Percentiles rank a stretch among this genome's conserved stretches.
phyloP scores from a whole-genome alignment of 2,888 invertebrate species.

The Dryadula phaetusa region DNA sequence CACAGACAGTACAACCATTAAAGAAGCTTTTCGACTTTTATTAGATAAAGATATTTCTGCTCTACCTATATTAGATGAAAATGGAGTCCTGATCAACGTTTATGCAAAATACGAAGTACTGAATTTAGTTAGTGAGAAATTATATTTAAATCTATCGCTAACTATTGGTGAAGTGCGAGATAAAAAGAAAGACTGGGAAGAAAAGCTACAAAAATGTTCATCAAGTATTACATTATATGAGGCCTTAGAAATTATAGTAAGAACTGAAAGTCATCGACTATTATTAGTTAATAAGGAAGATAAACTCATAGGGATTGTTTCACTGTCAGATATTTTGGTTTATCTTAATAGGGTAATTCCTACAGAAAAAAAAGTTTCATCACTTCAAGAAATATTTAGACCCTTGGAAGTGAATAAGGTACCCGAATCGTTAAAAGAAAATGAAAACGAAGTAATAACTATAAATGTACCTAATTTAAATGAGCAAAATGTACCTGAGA shows the following conservation, averaged over 20 bases:
- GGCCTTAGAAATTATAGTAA: constrained; percentile 95
- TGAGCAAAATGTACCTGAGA: constrained; percentile 61
- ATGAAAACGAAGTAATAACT: constrained; percentile 73
- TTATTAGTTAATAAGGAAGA: constrained; percentile 80
- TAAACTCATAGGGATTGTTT: constrained; percentile 78
- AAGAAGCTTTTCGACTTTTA: constrained; percentile 73
- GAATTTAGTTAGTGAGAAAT: constrained; percentile 96
- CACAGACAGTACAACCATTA: constrained; percentile 72
- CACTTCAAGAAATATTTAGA: constrained; percentile 79
- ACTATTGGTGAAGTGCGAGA: constrained; percentile 93
- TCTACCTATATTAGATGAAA: constrained; percentile 74
- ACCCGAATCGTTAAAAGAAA: constrained; percentile 74
- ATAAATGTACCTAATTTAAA: constrained; percentile 72
- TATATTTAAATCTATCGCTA: constrained; percentile 95
- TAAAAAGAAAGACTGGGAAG: constrained; percentile 95
- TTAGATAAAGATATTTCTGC: constrained; percentile 79
- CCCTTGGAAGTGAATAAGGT: constrained; percentile 79
- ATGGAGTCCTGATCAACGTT: constrained; percentile 72
- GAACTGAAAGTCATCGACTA: constrained; percentile 90
- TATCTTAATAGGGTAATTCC: constrained; percentile 82
- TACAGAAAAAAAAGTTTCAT: constrained; percentile 77
- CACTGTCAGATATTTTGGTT: constrained; percentile 79
- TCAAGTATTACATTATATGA: constrained; percentile 92
- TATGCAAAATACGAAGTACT: constrained; percentile 82
- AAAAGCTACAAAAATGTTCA: constrained; percentile 95